A percentile compares a stretch with the other conserved stretches of the same genome.
These are phyloP conservation scores for Mythimna pallens DNA, from an alignment of 2,888 invertebrate genomes.

Conservation along the genomic window DNA sequence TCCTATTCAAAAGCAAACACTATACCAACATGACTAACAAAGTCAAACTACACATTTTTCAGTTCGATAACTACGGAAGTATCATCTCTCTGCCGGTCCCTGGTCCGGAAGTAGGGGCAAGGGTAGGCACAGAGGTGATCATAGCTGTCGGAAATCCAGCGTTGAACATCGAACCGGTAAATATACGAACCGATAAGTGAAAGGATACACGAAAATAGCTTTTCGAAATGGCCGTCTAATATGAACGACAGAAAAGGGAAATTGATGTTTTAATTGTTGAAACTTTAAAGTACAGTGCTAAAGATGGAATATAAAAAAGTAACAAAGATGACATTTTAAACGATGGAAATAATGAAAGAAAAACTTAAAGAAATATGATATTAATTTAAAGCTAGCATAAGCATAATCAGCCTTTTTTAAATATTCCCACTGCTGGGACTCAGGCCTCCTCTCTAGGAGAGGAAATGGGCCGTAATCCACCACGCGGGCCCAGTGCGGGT, in stretches of 20 bases:
- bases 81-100: slow-evolving; percentile 22
- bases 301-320: too few relatives aligned
- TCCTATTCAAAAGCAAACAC: not conserved
- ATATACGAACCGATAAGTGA: slow-evolving; percentile 40
- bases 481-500: too few relatives aligned
- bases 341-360: too few relatives aligned
- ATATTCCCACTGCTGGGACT: too few relatives aligned
- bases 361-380: too few relatives aligned
- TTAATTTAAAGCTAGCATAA: too few relatives aligned
- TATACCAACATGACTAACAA: not conserved
- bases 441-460: too few relatives aligned
- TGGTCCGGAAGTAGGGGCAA: slow-evolving; percentile 37
- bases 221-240: slow-evolving; percentile 28
- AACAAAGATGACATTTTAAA: too few relatives aligned
- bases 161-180: slow-evolving; percentile 47
- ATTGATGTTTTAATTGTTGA: slow-evolving; percentile 29
- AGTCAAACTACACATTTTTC: slow-evolving; percentile 28
- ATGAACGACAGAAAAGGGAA: slow-evolving; percentile 19
- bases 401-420: too few relatives aligned
- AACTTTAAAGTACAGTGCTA: not conserved
- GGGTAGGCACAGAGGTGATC: slow-evolving; percentile 47
- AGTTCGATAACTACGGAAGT: slow-evolving; percentile 27
- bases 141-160: slow-evolving; percentile 51
- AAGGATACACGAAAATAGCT: slow-evolving; percentile 26
- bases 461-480: too few relatives aligned